Conservation (phyloP, 2,797 vertebrate genomes). For the Chelonia mydas region DNA sequence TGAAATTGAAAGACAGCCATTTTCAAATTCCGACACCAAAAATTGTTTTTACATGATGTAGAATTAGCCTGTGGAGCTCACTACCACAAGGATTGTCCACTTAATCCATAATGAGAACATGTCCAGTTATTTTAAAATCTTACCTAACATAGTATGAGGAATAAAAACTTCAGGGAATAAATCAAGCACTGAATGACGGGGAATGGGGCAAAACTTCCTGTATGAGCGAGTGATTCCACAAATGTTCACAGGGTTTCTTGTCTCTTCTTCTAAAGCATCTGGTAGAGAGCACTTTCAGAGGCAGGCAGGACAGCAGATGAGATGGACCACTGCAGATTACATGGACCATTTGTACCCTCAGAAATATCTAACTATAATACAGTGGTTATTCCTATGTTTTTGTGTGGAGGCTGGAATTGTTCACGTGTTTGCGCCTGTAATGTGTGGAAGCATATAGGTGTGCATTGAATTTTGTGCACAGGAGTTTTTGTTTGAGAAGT, state of each 20-base stretch:
- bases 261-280: not conserved
- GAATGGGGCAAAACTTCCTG: not conserved
- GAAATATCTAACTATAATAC: not conserved
- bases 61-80: not conserved
- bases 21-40: not conserved
- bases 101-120: not conserved
- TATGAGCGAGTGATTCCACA: not conserved
- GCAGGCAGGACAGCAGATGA: not conserved
- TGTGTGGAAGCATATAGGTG: not conserved
- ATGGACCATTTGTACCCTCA: not conserved
- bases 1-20: not conserved
- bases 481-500: not conserved
- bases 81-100: not conserved
- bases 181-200: not conserved
- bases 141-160: not conserved
- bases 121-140: not conserved
- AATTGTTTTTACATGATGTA: not conserved
- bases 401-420: not conserved
- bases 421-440: not conserved
- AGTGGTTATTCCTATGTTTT: not conserved
- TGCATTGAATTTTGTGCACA: accelerated
- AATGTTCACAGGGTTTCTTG: not conserved
- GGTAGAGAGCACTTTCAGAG: not conserved
- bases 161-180: not conserved
- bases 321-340: not conserved